Evolutionary conservation across 2,797 vertebrate genomes (phyloP).

Genomic region (Jordanella pulchra): DNA sequence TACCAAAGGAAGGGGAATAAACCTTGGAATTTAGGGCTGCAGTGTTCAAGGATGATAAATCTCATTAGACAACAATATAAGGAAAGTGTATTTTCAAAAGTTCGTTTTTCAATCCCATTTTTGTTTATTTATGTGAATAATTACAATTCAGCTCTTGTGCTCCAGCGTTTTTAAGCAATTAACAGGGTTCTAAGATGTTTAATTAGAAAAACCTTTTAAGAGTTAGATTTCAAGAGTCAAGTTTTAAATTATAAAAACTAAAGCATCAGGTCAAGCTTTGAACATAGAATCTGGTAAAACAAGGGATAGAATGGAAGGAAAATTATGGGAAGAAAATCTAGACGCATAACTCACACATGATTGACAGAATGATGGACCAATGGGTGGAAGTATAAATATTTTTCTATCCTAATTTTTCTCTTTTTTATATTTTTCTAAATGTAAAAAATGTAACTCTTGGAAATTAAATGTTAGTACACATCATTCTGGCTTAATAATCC

Average conservation of each 20-base stretch:
- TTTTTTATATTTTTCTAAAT: constrained; percentile 9
- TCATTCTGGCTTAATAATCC: not conserved
- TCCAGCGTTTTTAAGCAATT: too few relatives aligned
- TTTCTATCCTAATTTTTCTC: not conserved
- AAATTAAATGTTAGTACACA: not conserved
- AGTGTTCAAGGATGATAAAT: constrained; percentile 71
- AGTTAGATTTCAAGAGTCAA: not conserved
- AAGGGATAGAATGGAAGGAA: not conserved
- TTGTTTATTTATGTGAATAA: not conserved
- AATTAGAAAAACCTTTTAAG: not conserved
- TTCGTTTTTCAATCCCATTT: constrained; percentile 65
- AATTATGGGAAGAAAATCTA: not conserved
- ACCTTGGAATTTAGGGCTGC: constrained; percentile 67
- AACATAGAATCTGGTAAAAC: not conserved
- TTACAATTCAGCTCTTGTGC: too few relatives aligned
- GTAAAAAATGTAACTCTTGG: too few relatives aligned
- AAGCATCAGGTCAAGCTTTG: not conserved
- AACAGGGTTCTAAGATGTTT: too few relatives aligned
- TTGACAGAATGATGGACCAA: too few relatives aligned
- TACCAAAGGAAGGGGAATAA: constrained; percentile 60
- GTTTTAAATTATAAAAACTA: not conserved
- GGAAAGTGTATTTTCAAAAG: constrained; percentile 59
- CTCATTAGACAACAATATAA: constrained; percentile 66
- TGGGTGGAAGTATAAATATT: not conserved
- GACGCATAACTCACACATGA: not conserved